Evolutionary conservation across 2,797 vertebrate species (phyloP), one percentile per base, ranked within the genome.

Genomic region (Siniperca undulata): DNA sequence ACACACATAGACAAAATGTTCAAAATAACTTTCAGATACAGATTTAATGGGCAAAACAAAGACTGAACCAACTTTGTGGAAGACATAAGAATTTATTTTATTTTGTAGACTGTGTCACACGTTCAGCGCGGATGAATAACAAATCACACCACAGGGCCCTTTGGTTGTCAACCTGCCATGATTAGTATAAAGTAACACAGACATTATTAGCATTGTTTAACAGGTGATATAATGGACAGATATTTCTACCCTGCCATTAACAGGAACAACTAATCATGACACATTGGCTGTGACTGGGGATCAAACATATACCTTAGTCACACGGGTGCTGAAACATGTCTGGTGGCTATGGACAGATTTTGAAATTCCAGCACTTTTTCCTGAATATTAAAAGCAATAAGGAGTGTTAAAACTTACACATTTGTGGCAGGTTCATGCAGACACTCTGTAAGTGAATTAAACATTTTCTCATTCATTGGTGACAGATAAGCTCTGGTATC

Each of bases 391-490:
- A 80, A 78, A 62, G 69, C 72, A 61, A 52, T 88, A 74, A 75
- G 59, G 83, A 52, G 69, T 84, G 30, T 86, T 87, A 73, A 84
- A 30, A 0, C 24, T 30, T 48, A 44, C 24, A 68, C 2, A 10
- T 59, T 65, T 59, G 61, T 86, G 83, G 55, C 81, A 88, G 65
- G 69, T 89, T 79, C 68, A 82, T 70, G 70, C 73, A n/a, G 40
- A 72, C 30, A 17, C 20, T 52, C 38, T 69, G 66, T 19, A 50
- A 74, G 55, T 74, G 60, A 84, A 82, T 85, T 72, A 30, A 82
- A 77, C 58, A 70, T 62, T 69, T 74, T 64, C 59, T 71, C 48
- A 62, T 73, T 74, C n/a, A 70, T 62, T 40, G 44, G 56, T 78
- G 74, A 69, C 77, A 81, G 80, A 88, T 84, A 67, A 36, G 68